phyloP scores from a whole-genome alignment of 35 echinoderm and acorn worm species.

The Lytechinus pictus region DNA sequence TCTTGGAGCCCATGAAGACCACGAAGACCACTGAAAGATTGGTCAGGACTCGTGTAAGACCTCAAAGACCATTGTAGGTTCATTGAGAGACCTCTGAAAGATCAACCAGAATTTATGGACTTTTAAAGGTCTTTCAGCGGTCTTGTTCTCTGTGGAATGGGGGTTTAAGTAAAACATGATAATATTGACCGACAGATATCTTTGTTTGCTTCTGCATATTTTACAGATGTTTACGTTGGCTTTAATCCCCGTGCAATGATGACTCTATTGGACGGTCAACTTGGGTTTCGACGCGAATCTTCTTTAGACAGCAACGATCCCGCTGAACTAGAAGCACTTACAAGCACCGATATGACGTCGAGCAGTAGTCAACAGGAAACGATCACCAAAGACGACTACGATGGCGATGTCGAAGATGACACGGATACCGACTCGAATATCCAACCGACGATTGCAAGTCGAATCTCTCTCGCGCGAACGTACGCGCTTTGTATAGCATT shows the following conservation, averaged over 20 bases:
- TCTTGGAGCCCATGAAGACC: no score
- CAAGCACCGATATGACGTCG: neutral
- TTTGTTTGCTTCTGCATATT: neutral
- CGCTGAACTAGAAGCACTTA: neutral
- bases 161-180: no score
- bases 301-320: neutral
- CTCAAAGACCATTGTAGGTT: no score
- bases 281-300: neutral
- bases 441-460: conserved; percentile 10
- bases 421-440: neutral
- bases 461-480: conserved; percentile 21
- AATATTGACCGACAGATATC: no score
- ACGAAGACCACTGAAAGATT: no score
- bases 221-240: neutral
- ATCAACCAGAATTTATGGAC: no score
- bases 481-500: conserved; percentile 46
- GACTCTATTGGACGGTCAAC: neutral
- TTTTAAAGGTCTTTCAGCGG: no score
- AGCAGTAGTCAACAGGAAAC: neutral
- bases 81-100: no score
- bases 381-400: neutral
- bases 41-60: no score
- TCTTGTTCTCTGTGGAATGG: no score
- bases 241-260: neutral
- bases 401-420: neutral